phyloP scores from a whole-genome alignment of 2,113 vertebrate species.

The Marmota flaviventris region DNA sequence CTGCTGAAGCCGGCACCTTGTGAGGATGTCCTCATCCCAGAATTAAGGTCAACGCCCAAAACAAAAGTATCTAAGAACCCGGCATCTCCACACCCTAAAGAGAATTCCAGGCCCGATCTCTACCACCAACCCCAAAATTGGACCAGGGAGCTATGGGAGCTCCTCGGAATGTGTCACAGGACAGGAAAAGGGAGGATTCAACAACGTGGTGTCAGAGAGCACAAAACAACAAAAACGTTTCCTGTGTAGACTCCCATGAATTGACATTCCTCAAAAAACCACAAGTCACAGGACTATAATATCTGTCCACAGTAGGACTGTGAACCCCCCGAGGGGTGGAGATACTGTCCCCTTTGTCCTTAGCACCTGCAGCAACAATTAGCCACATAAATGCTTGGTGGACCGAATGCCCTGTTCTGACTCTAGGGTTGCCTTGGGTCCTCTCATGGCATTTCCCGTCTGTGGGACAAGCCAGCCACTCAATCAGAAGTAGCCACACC shows the following conservation, averaged over 20 bases:
- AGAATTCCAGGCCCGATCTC: neutral
- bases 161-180: neutral
- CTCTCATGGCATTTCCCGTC: neutral
- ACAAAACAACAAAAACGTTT: constrained; percentile 55
- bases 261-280: neutral
- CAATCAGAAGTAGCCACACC: neutral
- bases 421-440: neutral
- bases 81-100: neutral
- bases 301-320: neutral
- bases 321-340: neutral
- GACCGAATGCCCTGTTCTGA: neutral
- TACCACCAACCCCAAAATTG: neutral
- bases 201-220: neutral
- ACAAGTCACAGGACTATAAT: neutral
- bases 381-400: neutral
- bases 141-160: neutral
- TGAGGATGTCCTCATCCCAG: neutral
- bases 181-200: neutral
- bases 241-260: constrained; percentile 46
- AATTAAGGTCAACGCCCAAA: neutral
- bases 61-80: neutral
- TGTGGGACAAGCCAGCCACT: neutral
- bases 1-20: too few relatives aligned
- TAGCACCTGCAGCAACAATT: rapidly evolving
- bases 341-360: too few relatives aligned